Percentiles rank a stretch among this genome's conserved stretches.
Evolutionary conservation across 2,113 vertebrate genomes (phyloP).

Genomic region (Aegithalos caudatus): DNA sequence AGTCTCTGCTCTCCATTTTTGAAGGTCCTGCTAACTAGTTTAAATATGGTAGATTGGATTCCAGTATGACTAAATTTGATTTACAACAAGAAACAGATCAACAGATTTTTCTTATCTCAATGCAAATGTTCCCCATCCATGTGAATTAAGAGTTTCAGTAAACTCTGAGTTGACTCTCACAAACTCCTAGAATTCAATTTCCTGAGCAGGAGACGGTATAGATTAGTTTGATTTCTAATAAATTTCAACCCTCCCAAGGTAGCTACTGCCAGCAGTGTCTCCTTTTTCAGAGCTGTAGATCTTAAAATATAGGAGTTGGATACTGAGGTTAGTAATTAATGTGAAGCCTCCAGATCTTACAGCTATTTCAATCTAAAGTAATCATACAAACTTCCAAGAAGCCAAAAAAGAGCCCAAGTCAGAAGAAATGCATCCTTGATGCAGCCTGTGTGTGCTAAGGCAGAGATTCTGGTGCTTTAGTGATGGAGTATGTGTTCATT

Average conservation of each 20-base stretch:
- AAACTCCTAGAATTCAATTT: slow-evolving; percentile 26
- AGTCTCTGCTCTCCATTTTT: not conserved
- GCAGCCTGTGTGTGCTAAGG: not conserved
- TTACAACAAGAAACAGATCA: slow-evolving; percentile 15
- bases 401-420: not conserved
- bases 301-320: slow-evolving; percentile 30
- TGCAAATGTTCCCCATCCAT: not conserved
- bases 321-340: slow-evolving; percentile 54
- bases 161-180: slow-evolving; percentile 2
- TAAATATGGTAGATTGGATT: not conserved
- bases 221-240: slow-evolving; percentile 60
- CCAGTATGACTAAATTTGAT: not conserved
- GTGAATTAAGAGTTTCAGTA: slow-evolving; percentile 14
- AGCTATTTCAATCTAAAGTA: slow-evolving; percentile 6
- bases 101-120: slow-evolving; percentile 43
- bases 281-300: slow-evolving; percentile 8
- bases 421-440: not conserved
- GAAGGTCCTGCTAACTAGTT: not conserved
- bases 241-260: slow-evolving; percentile 28
- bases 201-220: slow-evolving; percentile 35
- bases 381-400: slow-evolving; percentile 31
- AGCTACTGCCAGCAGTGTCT: slow-evolving; percentile 2
- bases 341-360: slow-evolving; percentile 40
- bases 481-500: not conserved
- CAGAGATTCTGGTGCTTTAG: not conserved